A percentile compares a stretch with the other conserved stretches of the same genome.
phyloP scores from a whole-genome alignment of 2,888 invertebrate genomes.

The Koerneria pararmatus region DNA sequence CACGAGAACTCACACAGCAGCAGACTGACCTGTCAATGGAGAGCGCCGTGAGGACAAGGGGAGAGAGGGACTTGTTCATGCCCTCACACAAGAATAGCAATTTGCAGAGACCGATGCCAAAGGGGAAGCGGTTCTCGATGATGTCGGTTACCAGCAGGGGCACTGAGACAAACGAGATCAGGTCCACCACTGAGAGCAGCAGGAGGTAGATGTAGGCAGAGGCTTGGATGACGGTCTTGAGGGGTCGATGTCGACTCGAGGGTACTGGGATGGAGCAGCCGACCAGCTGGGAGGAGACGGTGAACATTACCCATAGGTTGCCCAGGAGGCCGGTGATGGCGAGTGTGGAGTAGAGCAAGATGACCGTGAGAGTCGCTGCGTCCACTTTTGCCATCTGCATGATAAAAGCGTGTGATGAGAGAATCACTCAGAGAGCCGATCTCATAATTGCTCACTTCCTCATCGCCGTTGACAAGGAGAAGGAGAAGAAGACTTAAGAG shows the following conservation, averaged over 20 bases:
- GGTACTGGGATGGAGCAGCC: conserved; percentile 30
- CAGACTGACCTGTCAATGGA: conserved; percentile 44
- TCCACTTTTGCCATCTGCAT: conserved; percentile 24
- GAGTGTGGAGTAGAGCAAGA: conserved; percentile 41
- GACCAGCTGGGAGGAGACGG: conserved; percentile 43
- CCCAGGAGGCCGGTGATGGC: conserved; percentile 48
- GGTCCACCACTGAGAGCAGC: conserved; percentile 53
- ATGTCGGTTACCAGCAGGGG: conserved; percentile 54
- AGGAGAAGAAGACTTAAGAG: too few species aligned
- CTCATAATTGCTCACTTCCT: not conserved
- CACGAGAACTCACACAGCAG: too few species aligned
- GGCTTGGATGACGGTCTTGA: conserved; percentile 42
- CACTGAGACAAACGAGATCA: conserved; percentile 48
- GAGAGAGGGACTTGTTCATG: conserved; percentile 53
- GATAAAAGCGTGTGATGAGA: too few species aligned
- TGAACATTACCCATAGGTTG: conserved; percentile 54
- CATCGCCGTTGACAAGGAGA: not conserved
- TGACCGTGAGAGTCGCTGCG: conserved; percentile 33
- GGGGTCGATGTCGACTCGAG: conserved; percentile 25
- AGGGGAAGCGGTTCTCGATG: conserved; percentile 40
- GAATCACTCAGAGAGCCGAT: conserved; percentile 2
- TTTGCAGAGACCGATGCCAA: conserved; percentile 43
- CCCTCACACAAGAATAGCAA: conserved; percentile 49
- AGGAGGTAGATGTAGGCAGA: conserved; percentile 56
- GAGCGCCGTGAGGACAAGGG: conserved; percentile 52